Base-by-base conservation (phyloP, 1,140 invertebrate genomes). In the Carcinoscorpius rotundicauda region DNA sequence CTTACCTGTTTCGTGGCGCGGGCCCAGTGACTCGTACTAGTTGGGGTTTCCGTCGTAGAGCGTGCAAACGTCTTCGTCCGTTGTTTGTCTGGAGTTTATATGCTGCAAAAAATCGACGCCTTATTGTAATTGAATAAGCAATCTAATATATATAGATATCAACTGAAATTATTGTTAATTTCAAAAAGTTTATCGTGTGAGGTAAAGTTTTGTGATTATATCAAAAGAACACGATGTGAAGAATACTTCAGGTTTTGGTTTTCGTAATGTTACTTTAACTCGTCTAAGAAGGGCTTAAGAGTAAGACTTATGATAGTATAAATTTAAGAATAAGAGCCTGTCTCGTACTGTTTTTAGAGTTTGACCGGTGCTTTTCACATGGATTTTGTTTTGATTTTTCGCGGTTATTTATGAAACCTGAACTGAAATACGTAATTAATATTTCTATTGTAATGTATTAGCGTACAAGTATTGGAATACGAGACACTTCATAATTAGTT, bases 331-430 rank as follows among this genome's bases (percentile, higher is more conserved):
- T 55, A 5, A 53, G 51, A 52, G n/a, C 3, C 29, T 58, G 29
- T 52, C 10, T 61, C 66, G 29, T 51, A 51, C n/a, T 29, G 60
- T 62, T 64, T 59, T 61, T 67, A 53, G 66, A 60, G 61, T 62
- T 55, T 64, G 63, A 64, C 60, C 63, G 61, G 66, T 56, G 63
- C 52, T 58, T 62, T 6, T 59, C 66, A 67, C 66, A 64, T 64
- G 66, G 66, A 60, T 67, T 67, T 67, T 67, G 66, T 67, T 67
- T 67, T 64, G 62, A 67, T 64, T 58, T 51, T 67, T 59, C 61
- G 59, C 61, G 60, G 56, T 61, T 10, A 58, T 59, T n/a, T 57
- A 67, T 62, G 62, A 49, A 51, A 62, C 58, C 52, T 51, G 51
- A 49, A 64, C 60, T 58, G 55, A 61, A 64, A 53, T 64, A 48